Base-by-base conservation (phyloP, 1,140 invertebrate genomes). In the Drosophila guanche region DNA sequence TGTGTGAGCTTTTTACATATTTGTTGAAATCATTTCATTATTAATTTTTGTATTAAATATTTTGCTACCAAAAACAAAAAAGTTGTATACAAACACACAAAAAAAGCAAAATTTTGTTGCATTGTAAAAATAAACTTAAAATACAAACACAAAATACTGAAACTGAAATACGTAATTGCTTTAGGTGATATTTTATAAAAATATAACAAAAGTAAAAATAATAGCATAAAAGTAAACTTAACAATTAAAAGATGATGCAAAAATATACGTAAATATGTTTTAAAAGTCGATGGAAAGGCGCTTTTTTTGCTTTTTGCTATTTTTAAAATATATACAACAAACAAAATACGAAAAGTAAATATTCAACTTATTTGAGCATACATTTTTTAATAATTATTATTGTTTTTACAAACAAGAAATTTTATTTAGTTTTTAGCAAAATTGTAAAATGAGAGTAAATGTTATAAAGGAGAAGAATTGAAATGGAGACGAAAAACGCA, bases 141-240 rank as follows among this genome's bases (percentile, higher is more conserved):
- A 42, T 53, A 79, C 65, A 66, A 54, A 76, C 76, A 78, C 46
- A 65, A 78, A 80, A 80, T 75, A 84, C 72, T 89, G 79, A 90
- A 90, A 90, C 88, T 90, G 88, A 90, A 89, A 90, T 90, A 90
- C 89, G 89, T 90, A 90, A 90, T 90, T 90, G 88, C 80, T 90
- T 90, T 90, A 90, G 80, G 89, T 90, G 89, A 90, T 90, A 90
- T 89, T 83, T 88, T 89, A 89, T 85, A 85, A 89, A 89, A 86
- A 89, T 81, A 90, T 79, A 85, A 89, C 78, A 76, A 59, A 86
- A 78, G 71, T 78, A 86, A 89, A 79, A 70, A 66, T 70, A 79
- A 79, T 84, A 83, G 78, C 62, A 61, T 46, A 42, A 61, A 40
- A 54, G 67, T 46, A 65, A 62, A 41, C 43, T 67, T 77, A 68